phyloP scores from a whole-genome alignment of 2,797 vertebrate species.

The Sorex maritimensis region DNA sequence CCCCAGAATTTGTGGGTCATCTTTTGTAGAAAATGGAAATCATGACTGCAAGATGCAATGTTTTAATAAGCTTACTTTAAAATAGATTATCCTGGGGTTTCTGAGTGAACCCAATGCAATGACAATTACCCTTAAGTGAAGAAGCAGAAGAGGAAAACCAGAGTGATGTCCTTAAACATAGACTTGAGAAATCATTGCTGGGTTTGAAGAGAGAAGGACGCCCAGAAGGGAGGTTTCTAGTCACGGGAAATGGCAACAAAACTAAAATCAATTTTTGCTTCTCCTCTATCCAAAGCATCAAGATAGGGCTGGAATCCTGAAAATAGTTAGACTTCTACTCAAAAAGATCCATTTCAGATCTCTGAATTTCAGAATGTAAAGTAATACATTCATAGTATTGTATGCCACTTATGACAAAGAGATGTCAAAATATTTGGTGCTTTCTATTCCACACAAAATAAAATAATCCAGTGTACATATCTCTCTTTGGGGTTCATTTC shows the following conservation, averaged over 20 bases:
- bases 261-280: not conserved
- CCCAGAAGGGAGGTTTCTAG: not conserved
- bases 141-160: too few relatives aligned
- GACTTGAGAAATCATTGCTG: not conserved
- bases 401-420: conserved; percentile 6
- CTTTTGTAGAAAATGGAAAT: not conserved
- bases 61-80: not conserved
- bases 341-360: too few relatives aligned
- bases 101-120: too few relatives aligned
- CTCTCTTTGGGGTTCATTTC: too few relatives aligned
- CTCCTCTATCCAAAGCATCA: not conserved
- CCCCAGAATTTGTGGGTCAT: not conserved
- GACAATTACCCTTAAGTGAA: too few relatives aligned
- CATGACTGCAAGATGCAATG: conserved; percentile 23
- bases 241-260: not conserved
- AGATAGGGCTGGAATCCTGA: too few relatives aligned
- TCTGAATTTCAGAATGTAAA: too few relatives aligned
- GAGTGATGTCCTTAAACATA: not conserved
- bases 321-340: too few relatives aligned
- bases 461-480: too few relatives aligned
- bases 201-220: not conserved
- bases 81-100: not conserved
- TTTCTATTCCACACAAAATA: too few relatives aligned
- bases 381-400: too few relatives aligned
- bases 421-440: too few relatives aligned